phyloP scores from a whole-genome alignment of 2,888 invertebrate genomes.

The Caradrina clavipalpis region DNA sequence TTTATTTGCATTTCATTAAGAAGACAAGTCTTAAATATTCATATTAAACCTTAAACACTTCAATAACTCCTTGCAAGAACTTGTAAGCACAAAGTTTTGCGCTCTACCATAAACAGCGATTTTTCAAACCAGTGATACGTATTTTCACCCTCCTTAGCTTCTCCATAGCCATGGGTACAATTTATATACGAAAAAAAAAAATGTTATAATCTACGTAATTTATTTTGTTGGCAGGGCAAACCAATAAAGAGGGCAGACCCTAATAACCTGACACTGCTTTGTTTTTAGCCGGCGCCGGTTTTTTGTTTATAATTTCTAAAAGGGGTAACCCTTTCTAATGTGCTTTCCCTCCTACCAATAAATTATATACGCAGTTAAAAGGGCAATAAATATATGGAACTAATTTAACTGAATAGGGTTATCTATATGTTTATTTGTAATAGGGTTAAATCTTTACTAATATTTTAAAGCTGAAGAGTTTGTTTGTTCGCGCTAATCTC shows the following conservation, averaged over 20 bases:
- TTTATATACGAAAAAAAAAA: constrained; percentile 41
- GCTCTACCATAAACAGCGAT: no score
- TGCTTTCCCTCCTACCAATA: constrained; percentile 13
- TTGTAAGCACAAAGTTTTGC: no score
- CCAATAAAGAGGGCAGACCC: constrained; percentile 27
- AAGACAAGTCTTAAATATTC: no score
- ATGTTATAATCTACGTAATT: constrained; percentile 4
- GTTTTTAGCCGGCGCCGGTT: constrained; percentile 38
- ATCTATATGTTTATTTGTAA: background rate
- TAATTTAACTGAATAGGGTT: constrained; percentile 5
- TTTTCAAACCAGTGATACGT: no score
- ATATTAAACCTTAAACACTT: no score
- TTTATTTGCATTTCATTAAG: no score
- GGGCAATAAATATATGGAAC: constrained; percentile 5
- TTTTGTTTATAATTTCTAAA: constrained; percentile 34
- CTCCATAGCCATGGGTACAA: background rate
- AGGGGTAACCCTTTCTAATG: constrained; percentile 4
- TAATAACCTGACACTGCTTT: constrained; percentile 41
- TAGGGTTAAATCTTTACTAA: no score
- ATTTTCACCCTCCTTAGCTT: no score
- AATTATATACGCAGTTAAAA: constrained; percentile 26
- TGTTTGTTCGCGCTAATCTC: no score
- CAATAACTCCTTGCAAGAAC: no score
- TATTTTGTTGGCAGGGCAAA: constrained; percentile 15
- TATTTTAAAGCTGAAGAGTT: no score